Conservation (phyloP, 2,888 invertebrate genomes). For the Rhorus exstirpatorius region DNA sequence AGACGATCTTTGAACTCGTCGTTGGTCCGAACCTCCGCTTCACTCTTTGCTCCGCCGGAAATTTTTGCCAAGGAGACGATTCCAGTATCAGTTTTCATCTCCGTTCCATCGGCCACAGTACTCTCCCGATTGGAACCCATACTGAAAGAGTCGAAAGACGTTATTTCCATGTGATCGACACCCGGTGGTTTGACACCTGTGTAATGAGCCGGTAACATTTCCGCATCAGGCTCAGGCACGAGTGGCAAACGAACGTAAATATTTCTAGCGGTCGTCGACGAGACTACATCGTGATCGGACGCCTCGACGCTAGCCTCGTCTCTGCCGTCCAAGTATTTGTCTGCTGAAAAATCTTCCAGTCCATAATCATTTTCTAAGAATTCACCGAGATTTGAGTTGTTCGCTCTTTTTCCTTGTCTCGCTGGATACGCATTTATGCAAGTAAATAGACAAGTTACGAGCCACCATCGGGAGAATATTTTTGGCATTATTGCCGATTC, state of each 20-base stretch:
- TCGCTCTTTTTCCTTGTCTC: constrained; percentile 2
- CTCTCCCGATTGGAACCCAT: constrained; percentile 37
- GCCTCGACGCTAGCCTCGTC: constrained; percentile 75
- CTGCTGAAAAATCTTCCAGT: constrained; percentile 64
- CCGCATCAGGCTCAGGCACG: constrained; percentile 84
- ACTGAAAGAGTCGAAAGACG: constrained; percentile 47
- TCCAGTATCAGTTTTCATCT: constrained; percentile 23
- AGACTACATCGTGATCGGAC: constrained; percentile 8
- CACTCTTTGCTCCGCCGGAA: constrained; percentile 87
- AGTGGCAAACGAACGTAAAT: constrained; percentile 76
- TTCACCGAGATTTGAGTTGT: neutral
- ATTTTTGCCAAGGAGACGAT: constrained; percentile 85
- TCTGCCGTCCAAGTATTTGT: constrained; percentile 81
- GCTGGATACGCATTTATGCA: constrained; percentile 62
- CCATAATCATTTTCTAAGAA: constrained; percentile 86
- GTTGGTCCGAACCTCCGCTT: constrained; percentile 87
- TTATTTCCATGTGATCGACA: constrained; percentile 84
- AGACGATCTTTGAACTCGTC: constrained; percentile 88
- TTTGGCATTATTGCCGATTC: constrained; percentile 38
- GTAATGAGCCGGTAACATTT: constrained; percentile 84
- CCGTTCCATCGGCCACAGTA: constrained; percentile 31
- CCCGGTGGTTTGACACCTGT: constrained; percentile 81
- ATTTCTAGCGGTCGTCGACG: constrained; percentile 44
- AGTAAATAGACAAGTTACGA: constrained; percentile 59
- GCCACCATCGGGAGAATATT: constrained; percentile 47